Evolutionary conservation across 2,797 vertebrate genomes (phyloP), one percentile per base, ranked within the genome.

Genomic region (Echeneis naucrates): DNA sequence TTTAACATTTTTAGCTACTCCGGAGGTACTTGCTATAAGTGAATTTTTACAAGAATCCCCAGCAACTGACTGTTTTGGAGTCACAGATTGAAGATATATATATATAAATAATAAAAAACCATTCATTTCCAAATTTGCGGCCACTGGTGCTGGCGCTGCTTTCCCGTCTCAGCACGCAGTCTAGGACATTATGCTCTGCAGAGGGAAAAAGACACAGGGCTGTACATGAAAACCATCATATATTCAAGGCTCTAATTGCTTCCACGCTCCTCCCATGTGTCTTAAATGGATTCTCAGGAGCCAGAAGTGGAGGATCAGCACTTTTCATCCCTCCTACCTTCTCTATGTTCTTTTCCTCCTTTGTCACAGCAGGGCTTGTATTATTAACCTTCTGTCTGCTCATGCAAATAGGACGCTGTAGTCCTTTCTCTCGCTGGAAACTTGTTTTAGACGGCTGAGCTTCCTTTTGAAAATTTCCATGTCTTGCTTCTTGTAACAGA

Each of bases 371-470:
- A 76, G 84, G 89, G 72, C 87, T 78, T 75, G 73, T 86, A 85
- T 91, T 94, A 93, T 93, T 94, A 93, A 94, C 93, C 93, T 93
- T 90, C 86, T 92, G 92, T 93, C 91, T 92, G 77, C 85, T 89
- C 88, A 93, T 92, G 91, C 90, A 93, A 91, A 93, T 93, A 87
- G 68, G 72, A 88, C 67, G 33, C 81, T 69, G 35, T 61, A 65
- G 78, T 61, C 64, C 77, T 85, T 72, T 68, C 78, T 68, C 64
- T 57, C 5, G 61, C 75, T 72, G 57, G 61, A 73, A 77, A 75
- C 81, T 80, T 54, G 16, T 71, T 83, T 77, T 68, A 83, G 82
- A 82, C 86, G 75, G 72, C 74, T 81, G 79, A 87, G 82, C 77
- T 84, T 64, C 65, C 59, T 63, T 86, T 88, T 75, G 58, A 81